phyloP scores from a whole-genome alignment of 2,888 invertebrate species.

The Pseudococcus jackbeardsleyi region DNA sequence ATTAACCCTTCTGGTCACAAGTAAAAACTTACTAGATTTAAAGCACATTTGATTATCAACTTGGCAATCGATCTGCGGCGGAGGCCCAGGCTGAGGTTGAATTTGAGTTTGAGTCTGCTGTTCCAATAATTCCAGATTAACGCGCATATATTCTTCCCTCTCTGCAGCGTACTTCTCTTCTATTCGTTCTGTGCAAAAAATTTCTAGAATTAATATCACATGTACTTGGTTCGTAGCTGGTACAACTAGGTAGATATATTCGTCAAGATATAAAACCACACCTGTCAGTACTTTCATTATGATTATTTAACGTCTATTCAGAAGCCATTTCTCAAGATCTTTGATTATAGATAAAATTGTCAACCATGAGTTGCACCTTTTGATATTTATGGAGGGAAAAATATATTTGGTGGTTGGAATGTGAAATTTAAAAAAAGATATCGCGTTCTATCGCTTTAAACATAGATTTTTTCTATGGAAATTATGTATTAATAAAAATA shows the following conservation, averaged over 20 bases:
- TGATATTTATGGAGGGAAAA: neutral
- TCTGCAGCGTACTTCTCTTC: neutral
- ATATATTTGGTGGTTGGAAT: neutral
- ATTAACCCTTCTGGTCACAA: neutral
- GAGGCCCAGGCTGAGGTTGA: neutral
- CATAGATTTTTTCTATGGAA: neutral
- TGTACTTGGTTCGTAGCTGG: neutral
- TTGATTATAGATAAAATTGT: neutral
- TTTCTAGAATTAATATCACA: neutral
- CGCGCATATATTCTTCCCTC: neutral
- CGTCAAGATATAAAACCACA: neutral
- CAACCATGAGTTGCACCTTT: neutral
- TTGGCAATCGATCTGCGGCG: neutral
- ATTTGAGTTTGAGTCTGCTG: neutral
- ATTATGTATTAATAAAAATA: neutral
- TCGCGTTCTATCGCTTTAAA: neutral
- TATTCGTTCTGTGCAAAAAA: slow-evolving; percentile 2
- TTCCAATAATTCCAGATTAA: neutral
- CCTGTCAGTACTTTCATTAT: slow-evolving; percentile 26
- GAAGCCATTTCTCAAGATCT: neutral
- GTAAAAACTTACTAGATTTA: slow-evolving; percentile 13
- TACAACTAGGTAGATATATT: neutral
- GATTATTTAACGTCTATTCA: slow-evolving; percentile 5
- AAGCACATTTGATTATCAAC: neutral
- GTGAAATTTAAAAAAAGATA: neutral